Base-by-base conservation (phyloP, 2,797 vertebrate genomes). In the Anableps anableps region DNA sequence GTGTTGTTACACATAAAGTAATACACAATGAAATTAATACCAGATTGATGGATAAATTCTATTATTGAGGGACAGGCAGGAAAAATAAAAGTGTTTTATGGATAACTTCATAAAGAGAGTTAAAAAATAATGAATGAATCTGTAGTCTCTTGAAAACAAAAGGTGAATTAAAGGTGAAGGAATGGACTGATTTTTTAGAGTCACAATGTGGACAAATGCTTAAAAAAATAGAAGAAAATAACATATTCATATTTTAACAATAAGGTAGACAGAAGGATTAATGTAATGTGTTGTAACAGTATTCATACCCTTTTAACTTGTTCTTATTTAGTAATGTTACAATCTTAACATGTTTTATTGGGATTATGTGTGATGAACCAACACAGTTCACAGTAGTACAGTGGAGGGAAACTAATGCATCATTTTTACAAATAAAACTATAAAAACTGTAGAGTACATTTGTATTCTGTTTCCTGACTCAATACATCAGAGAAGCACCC, bases 21-120 rank as follows among this genome's bases (percentile, higher is more conserved):
- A 47, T 50, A 74, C 23, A 71, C 85, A 76, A 74, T 68, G 4
- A 34, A 64, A 26, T 77, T 47, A 50, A 84, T 89, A 85, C 83
- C 88, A 82, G 88, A 68, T 17, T 51, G 66, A 87, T 60, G 77
- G 78, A 55, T 55, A 55, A n/a, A 60, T 19, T 58, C 50, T 74
- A 55, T 77, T 83, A 78, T 73, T 74, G 1, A 19, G 31, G 76
- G 77, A 58, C 80, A 23, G 11, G 26, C 55, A 48, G 58, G 50
- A 38, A 11, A 53, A 83, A 77, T 55, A 34, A 34, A 5, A 16
- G 16, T 7, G 14, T 3, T 38, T 71, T 10, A 10, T 5, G 36
- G 53, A 53, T 76, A 47, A 17, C 3, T 72, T 43, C 45, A 72
- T 1, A 29, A 38, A 23, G 34, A 66, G 8, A 66, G 16, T 64